These are phyloP conservation scores for Mimachlamys varia DNA, from an alignment of 2,888 invertebrate genomes.

Conservation along the genomic window DNA sequence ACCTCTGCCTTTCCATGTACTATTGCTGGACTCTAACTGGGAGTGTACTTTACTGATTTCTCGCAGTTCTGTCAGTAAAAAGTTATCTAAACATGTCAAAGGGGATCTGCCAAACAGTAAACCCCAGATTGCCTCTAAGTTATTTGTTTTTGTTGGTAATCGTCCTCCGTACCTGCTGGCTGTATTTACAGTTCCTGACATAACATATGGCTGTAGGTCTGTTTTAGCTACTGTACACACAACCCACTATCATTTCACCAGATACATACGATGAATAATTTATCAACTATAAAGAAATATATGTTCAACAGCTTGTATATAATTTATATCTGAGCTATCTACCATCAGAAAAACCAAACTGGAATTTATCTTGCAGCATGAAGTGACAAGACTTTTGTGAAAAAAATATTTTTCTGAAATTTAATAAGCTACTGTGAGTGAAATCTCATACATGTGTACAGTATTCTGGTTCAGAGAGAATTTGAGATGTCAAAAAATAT, in stretches of 20 bases:
- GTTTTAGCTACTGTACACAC: no score
- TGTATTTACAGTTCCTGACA: neutral
- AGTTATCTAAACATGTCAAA: constrained; percentile 26
- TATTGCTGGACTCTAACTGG: neutral
- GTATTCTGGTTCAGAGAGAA: no score
- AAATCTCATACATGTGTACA: no score
- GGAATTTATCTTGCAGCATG: no score
- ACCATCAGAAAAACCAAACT: no score
- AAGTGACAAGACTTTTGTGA: no score
- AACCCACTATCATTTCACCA: no score
- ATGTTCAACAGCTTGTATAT: no score
- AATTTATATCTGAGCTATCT: no score
- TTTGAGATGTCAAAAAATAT: no score
- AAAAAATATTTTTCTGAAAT: no score
- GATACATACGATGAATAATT: neutral
- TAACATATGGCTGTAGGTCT: neutral
- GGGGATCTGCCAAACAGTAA: neutral
- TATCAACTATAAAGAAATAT: neutral
- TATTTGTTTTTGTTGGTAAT: neutral
- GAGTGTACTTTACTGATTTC: neutral
- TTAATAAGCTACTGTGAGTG: no score
- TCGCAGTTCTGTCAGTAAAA: neutral
- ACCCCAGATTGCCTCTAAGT: neutral
- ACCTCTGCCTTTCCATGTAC: neutral
- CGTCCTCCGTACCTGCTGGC: neutral